Base-by-base conservation (phyloP, 1,140 invertebrate genomes). In the Meloidogyne hapla region DNA sequence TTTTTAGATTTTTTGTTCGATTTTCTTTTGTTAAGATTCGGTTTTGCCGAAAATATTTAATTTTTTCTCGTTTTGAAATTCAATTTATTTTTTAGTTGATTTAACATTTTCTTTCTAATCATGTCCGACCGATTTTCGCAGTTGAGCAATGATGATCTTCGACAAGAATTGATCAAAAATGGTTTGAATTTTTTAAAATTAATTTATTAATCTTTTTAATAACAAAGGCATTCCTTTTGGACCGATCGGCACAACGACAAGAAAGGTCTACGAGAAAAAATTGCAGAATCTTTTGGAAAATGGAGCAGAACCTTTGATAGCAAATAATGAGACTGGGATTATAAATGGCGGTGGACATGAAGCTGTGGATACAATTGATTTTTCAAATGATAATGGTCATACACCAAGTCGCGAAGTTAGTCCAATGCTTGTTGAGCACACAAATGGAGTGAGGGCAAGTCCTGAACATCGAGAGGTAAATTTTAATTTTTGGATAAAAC, bases 211-310 rank as follows among this genome's bases (percentile, higher is more conserved):
- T 38, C 8, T n/a, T 18, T 8, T 56, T n/a, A 23, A 62, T 21
- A 61, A 42, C 26, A 61, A 15, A 73, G 75, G 75, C 12, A 40
- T 77, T 61, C 3, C 33, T 13, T 42, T 25, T 40, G 76, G 76
- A 40, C 76, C 76, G n/a, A 78, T 77, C 23, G 69, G 33, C 1
- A 13, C 33, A 21, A 77, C 62, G 12, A 77, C 76, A 21, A 42
- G 76, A 25, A 77, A 77, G 15, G 15, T 77, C 42, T 77, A 77
- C 13, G 75, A 77, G 67, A 77, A 76, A 33, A 77, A 77, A 33
- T 65, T 77, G 23, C 61, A 61, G 15, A 77, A 77, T 28, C 2
- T 75, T 66, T 15, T 77, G 40, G 48, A 56, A 56, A 56, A 56
- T n/a, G 48, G n/a, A 21, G 8, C 28, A 38, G 33, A 66, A 66